A percentile compares a stretch with the other conserved stretches of the same genome.
Conservation (phyloP, 2,113 vertebrate genomes). For the Tylochromis polylepis region DNA sequence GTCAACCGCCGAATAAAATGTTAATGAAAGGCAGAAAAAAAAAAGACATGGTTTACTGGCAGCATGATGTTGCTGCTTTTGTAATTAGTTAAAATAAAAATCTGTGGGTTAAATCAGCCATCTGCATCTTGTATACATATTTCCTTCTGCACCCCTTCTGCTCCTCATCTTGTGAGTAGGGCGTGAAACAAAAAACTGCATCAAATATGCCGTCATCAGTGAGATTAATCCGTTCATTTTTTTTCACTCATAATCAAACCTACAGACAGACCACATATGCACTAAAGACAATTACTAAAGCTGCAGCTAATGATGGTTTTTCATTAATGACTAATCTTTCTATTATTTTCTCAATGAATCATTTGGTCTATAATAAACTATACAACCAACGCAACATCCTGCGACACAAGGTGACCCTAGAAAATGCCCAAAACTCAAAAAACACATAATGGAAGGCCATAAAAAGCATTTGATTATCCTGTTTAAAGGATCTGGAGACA, state of each 20-base stretch:
- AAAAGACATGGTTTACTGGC: conserved; percentile 13
- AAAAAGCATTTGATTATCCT: not conserved
- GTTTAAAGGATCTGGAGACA: not conserved
- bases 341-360: not conserved
- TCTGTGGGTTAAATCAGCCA: conserved; percentile 34
- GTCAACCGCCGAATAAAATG: conserved; percentile 13
- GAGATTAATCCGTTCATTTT: not conserved
- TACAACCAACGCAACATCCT: not conserved
- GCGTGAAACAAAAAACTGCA: not conserved
- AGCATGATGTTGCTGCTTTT: not conserved
- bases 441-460: not conserved
- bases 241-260: not conserved
- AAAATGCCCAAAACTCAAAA: not conserved
- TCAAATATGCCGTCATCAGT: not conserved
- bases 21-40: conserved; percentile 20
- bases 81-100: conserved; percentile 28
- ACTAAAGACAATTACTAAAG: not conserved
- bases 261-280: not conserved
- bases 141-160: conserved; percentile 7
- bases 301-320: not conserved
- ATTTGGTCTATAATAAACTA: not conserved
- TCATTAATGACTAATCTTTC: not conserved
- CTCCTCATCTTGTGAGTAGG: not conserved
- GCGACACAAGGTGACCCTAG: not conserved
- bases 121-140: conserved; percentile 7